Base-by-base conservation (phyloP, 2,113 vertebrate species). In the Caloenas nicobarica region DNA sequence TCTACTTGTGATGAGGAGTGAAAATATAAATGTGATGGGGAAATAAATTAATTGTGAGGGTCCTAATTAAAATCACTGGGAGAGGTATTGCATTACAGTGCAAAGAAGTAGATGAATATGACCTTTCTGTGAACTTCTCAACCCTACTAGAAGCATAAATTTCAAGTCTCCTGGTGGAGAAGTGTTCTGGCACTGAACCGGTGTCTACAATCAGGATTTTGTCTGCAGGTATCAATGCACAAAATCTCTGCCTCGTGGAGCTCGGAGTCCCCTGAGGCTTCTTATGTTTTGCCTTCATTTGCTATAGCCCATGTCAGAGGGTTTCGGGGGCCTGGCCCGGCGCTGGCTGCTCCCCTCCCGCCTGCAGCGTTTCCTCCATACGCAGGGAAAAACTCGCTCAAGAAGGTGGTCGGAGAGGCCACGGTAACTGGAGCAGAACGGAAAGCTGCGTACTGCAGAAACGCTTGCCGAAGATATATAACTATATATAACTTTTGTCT, bases 201-300 rank as follows among this genome's bases (percentile, higher is more conserved):
- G 89, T 95, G 85, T 93, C 93, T 95, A 96, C 97, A 97, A 96
- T 97, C 96, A 95, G 96, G 96, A 97, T 97, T 97, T 91, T 95
- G 96, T 98, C 96, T 96, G 92, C 85, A 95, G 93, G 93, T 95
- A 95, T 93, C 94, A 96, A 91, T 85, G 81, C 91, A 94, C 92
- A 92, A 93, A 95, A 96, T 95, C 94, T 97, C 91, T 80, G 94
- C 89, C 95, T 96, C 84, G 70, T 93, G 83, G 76, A 95, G 84
- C 87, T 85, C 76, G 4, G 82, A 71, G 62, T 97, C 95, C 81
- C 95, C 42, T 14, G 95, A 84, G 95, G 66, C 53, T 92, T 87
- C 65, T 97, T 91, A 72, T 95, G 95, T 97, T 98, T 97, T 96
- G 93, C 88, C 91, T 97, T 93, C 25, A 1, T 94, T 96, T 94